These are phyloP conservation scores for Scylla paramamosain DNA, from an alignment of 1,140 invertebrate species.

Conservation along the genomic window DNA sequence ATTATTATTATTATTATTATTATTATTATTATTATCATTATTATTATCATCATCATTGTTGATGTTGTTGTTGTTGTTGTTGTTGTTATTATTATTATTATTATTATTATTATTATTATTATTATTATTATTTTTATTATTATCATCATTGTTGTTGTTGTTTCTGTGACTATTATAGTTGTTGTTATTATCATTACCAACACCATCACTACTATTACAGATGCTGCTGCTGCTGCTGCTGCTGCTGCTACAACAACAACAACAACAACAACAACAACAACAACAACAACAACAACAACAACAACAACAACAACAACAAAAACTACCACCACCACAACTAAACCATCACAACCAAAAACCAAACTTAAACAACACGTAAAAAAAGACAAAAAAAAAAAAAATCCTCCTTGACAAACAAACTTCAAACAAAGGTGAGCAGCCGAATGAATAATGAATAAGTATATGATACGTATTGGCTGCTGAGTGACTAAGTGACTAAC, in stretches of 20 bases:
- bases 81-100: conserved; percentile 39
- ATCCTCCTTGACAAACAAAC: not conserved
- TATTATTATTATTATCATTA: conserved; percentile 49
- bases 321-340: not conserved
- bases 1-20: conserved; percentile 35
- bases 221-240: too few species aligned
- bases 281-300: not conserved
- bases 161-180: not conserved
- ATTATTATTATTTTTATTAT: conserved; percentile 37
- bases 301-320: not conserved
- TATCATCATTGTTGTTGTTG: not conserved
- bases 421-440: too few species aligned
- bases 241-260: too few species aligned
- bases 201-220: too few species aligned
- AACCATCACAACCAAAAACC: not conserved
- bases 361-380: not conserved
- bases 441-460: not conserved
- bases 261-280: too few species aligned
- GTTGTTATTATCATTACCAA: not conserved
- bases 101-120: conserved; percentile 61
- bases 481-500: not conserved
- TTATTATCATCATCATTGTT: not conserved
- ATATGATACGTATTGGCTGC: not conserved
- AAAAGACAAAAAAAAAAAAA: not conserved
- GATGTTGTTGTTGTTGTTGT: not conserved